These are phyloP conservation scores for Dicaeum eximium DNA, from an alignment of 2,113 vertebrate species.

Conservation along the genomic window DNA sequence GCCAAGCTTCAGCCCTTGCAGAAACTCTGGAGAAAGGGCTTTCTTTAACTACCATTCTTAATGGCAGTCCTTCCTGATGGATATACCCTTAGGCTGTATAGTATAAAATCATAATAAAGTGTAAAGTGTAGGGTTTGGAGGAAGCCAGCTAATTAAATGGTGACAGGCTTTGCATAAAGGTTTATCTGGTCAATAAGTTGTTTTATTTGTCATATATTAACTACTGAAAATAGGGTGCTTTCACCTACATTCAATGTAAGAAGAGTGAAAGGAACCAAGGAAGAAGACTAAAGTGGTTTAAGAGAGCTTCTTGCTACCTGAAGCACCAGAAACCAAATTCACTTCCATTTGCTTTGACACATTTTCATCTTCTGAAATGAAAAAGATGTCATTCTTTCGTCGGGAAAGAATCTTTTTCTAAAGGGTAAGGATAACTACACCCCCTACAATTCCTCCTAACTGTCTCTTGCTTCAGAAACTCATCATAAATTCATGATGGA, in stretches of 20 bases:
- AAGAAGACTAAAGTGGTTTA: neutral
- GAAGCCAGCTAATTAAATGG: neutral
- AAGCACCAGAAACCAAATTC: neutral
- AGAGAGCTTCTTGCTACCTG: neutral
- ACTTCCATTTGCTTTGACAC: neutral
- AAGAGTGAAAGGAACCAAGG: neutral
- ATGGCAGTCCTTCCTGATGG: neutral
- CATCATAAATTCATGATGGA: fast-evolving
- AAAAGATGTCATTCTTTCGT: neutral
- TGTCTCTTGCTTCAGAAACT: neutral
- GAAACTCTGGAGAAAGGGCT: neutral
- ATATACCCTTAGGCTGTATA: fast-evolving
- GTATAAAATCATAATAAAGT: neutral
- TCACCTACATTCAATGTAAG: neutral
- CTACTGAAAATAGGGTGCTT: neutral
- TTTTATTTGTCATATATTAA: neutral
- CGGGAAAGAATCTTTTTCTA: neutral
- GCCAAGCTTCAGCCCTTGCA: neutral
- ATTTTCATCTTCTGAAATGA: neutral
- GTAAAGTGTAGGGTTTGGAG: neutral
- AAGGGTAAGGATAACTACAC: neutral
- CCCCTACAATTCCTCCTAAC: neutral
- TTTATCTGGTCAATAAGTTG: neutral
- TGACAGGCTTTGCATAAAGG: neutral
- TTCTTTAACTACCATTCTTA: neutral